A percentile compares a stretch with the other conserved stretches of the same genome.
Conservation (phyloP, 2,888 invertebrate species). For the Agrypnus murinus region DNA sequence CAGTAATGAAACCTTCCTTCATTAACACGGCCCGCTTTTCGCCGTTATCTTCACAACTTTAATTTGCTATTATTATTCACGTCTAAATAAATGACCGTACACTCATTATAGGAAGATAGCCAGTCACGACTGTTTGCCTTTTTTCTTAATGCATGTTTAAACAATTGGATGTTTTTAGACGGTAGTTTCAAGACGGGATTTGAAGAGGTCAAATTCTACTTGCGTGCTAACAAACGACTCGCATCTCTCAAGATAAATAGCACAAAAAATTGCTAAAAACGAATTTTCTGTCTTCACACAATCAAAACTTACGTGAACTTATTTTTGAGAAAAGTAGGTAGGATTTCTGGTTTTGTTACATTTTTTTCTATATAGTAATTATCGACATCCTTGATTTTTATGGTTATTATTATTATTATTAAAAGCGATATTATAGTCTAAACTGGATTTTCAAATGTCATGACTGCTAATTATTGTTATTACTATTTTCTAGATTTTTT, state of each 20-base stretch:
- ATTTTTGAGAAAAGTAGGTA: slow-evolving; percentile 24
- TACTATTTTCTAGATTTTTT: no score
- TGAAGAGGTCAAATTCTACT: slow-evolving; percentile 42
- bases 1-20: slow-evolving; percentile 62
- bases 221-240: slow-evolving; percentile 45
- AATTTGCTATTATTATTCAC: slow-evolving; percentile 65
- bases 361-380: not conserved
- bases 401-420: not conserved
- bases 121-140: slow-evolving; percentile 59
- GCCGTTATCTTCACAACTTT: slow-evolving; percentile 62
- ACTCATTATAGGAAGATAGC: slow-evolving; percentile 59
- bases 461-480: no score
- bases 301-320: slow-evolving; percentile 10
- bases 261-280: not conserved
- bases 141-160: slow-evolving; percentile 48
- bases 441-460: no score
- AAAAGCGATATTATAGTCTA: no score
- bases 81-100: slow-evolving; percentile 62
- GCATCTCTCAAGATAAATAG: slow-evolving; percentile 34
- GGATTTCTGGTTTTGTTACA: slow-evolving; percentile 5
- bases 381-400: slow-evolving; percentile 15
- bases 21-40: slow-evolving; percentile 59
- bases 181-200: slow-evolving; percentile 42
- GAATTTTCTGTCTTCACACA: slow-evolving; percentile 7
- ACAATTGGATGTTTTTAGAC: slow-evolving; percentile 48